Base-by-base conservation (phyloP, 2,888 invertebrate species). In the Meloe dianella region DNA sequence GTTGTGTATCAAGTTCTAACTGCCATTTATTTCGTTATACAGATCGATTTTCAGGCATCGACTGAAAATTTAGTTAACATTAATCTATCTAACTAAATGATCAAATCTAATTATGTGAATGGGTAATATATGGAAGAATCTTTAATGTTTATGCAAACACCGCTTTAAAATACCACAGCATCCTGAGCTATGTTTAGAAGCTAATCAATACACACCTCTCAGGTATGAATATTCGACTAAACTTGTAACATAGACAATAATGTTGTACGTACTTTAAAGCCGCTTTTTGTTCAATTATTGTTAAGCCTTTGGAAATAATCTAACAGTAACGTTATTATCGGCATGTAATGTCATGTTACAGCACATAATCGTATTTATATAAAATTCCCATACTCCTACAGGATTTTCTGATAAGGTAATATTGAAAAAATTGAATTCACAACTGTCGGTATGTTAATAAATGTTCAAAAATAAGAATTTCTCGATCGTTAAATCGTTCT, bases 131-230 rank as follows among this genome's bases (percentile, higher is more conserved):
- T 4, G 27, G 4, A 27, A 27, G 27, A 27, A 35, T 32, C 12
- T 32, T 32, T 32, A 32, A 3, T 32, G 9, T 12, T 41, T 17
- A 41, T 41, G n/a, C n/a, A 57, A 29, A 29, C 57, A 9, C 38
- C 59, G 30, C 24, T 59, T 35, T 30, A 59, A 35, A 38, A 32
- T n/a, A 20, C 56, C 35, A 63, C 41, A 62, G 62, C 56, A 57
- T 65, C 60, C 65, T 58, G 65, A 20, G 68, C 68, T 68, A 68
- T 63, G 68, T 68, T 65, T 68, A 68, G 68, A 32, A 58, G 68
- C 63, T 60, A 68, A 68, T 68, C 68, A 63, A 68, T 68, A 68
- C 65, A 60, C 56, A 57, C 61, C 60, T 27, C 24, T 61, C 62
- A 61, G 41, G 24, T 51, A 22, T 51, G 51, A 51, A 22, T 51